Conservation (phyloP, 2,797 vertebrate genomes). For the Lepidocolaptes lacrymiger region DNA sequence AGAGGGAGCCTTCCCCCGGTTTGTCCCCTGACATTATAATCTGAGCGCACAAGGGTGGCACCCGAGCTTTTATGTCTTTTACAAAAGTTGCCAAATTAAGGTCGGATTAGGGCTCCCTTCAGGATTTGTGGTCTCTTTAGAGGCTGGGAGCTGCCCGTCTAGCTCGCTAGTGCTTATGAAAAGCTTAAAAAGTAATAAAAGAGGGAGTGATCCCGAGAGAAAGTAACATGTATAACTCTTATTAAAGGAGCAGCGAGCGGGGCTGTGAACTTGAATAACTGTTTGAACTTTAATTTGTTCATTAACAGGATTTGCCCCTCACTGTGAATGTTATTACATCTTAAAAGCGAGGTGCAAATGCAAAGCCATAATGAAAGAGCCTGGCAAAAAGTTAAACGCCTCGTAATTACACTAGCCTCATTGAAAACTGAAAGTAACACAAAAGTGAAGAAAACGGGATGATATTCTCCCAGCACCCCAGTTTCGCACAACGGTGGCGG, state of each 20-base stretch:
- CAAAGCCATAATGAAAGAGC: slow-evolving; percentile 76
- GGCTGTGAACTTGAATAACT: slow-evolving; percentile 83
- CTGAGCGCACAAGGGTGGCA: slow-evolving; percentile 65
- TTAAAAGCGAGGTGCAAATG: slow-evolving; percentile 79
- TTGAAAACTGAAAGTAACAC: slow-evolving; percentile 69
- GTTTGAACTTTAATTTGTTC: slow-evolving; percentile 89
- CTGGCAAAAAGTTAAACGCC: slow-evolving; percentile 85
- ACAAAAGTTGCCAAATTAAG: slow-evolving; percentile 83
- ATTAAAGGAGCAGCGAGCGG: slow-evolving; percentile 79
- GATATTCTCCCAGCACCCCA: not conserved
- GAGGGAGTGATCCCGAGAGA: slow-evolving; percentile 64
- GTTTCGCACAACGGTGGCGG: not conserved
- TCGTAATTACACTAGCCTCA: slow-evolving; percentile 77
- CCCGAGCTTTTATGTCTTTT: slow-evolving; percentile 77
- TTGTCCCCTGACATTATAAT: slow-evolving; percentile 18
- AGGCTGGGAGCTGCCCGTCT: slow-evolving; percentile 69
- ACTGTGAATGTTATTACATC: slow-evolving; percentile 85
- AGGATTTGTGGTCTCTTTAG: slow-evolving; percentile 69
- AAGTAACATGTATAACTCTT: slow-evolving; percentile 83
- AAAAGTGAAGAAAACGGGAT: slow-evolving; percentile 21
- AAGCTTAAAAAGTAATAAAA: slow-evolving; percentile 85
- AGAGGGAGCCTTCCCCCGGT: not conserved
- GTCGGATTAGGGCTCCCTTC: slow-evolving; percentile 76
- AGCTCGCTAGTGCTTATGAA: slow-evolving; percentile 73
- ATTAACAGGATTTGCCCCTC: slow-evolving; percentile 87